Conservation (phyloP, 2,888 invertebrate genomes). For the Monoplex corrugatus region DNA sequence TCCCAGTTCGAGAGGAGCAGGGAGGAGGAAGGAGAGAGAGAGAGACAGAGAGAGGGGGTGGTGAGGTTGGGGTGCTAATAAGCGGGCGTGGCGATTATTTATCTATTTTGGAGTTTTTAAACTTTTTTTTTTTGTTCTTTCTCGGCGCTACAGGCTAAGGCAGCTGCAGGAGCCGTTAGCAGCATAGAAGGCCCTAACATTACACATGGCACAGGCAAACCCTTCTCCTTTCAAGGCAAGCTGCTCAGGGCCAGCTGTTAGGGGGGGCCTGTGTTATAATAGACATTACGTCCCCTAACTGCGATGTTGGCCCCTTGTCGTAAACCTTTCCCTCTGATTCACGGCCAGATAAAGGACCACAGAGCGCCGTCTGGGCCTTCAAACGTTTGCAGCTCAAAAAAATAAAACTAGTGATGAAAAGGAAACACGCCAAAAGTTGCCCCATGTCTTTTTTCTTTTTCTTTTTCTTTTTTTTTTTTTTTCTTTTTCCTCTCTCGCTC, state of each 20-base stretch:
- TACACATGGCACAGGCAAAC: constrained; percentile 28
- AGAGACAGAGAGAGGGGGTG: neutral
- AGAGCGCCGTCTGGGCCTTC: constrained; percentile 13
- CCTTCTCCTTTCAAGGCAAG: neutral
- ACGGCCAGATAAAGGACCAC: constrained; percentile 20
- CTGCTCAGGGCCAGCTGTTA: constrained; percentile 41
- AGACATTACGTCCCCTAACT: constrained; percentile 48
- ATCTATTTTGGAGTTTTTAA: constrained; percentile 30
- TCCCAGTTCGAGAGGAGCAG: neutral
- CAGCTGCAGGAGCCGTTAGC: constrained; percentile 44
- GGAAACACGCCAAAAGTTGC: constrained; percentile 35
- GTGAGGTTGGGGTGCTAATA: neutral
- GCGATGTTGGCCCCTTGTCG: constrained; percentile 30
- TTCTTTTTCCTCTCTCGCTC: no score
- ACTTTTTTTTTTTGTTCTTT: neutral
- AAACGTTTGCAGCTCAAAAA: constrained; percentile 22
- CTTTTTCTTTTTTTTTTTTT: no score
- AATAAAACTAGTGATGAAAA: constrained; percentile 30
- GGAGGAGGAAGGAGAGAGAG: neutral
- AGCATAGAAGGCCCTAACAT: neutral
- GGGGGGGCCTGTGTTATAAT: constrained; percentile 24
- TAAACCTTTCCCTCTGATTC: constrained; percentile 41
- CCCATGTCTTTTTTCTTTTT: no score
- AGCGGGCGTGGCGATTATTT: constrained; percentile 44
- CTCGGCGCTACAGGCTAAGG: neutral